Conservation (phyloP, 2,113 vertebrate genomes). For the Rhabdomys dilectus region DNA sequence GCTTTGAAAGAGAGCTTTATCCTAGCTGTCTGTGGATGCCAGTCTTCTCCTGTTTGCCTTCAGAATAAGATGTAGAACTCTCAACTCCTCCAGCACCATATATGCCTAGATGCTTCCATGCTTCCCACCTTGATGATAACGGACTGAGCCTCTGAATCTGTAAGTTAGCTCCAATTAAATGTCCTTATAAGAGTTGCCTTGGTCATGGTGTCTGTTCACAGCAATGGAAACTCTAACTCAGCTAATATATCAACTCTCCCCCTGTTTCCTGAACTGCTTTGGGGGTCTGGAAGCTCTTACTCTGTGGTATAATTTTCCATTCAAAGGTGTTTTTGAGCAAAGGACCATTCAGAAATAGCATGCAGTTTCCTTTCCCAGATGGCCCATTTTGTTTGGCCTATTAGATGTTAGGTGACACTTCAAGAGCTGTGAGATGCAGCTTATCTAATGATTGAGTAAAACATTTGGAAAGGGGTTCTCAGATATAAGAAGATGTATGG, state of each 20-base stretch:
- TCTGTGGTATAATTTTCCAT: neutral
- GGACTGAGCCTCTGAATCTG: no score
- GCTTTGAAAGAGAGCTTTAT: no score
- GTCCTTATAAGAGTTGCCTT: no score
- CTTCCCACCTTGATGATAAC: no score
- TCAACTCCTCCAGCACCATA: no score
- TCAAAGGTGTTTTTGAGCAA: neutral
- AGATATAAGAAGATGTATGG: neutral
- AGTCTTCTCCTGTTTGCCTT: no score
- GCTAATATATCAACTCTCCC: neutral
- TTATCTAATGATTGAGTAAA: neutral
- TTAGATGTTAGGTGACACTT: neutral
- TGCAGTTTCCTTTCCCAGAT: neutral
- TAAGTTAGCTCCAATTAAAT: no score
- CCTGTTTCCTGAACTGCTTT: neutral
- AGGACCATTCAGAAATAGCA: neutral
- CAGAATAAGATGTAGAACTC: no score
- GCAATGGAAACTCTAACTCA: neutral
- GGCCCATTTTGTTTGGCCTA: neutral
- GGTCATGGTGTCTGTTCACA: no score
- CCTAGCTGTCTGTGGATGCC: no score
- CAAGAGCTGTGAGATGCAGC: neutral
- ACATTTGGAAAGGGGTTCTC: conserved; percentile 3
- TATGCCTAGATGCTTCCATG: no score
- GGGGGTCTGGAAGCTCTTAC: neutral